Conservation (phyloP, 2,113 vertebrate species). For the Hylia prasina region DNA sequence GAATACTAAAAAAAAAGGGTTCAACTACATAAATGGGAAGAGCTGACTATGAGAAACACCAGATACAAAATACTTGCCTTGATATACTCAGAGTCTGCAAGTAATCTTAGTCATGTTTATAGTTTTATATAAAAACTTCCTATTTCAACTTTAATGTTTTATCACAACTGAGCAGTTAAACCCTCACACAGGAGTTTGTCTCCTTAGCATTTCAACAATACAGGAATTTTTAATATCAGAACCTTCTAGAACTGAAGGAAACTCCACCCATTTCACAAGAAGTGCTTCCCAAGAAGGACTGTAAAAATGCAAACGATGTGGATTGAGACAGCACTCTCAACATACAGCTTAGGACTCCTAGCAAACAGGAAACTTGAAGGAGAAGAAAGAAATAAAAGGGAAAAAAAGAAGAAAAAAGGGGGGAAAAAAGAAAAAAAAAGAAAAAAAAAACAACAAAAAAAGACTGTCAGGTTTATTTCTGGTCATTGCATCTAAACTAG, state of each 20-base stretch:
- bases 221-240: background rate
- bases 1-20: background rate
- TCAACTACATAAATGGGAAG: background rate
- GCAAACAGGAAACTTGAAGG: background rate
- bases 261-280: background rate
- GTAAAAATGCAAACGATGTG: background rate
- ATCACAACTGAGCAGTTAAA: background rate
- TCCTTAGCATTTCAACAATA: background rate
- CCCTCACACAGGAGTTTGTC: background rate
- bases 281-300: background rate
- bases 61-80: background rate
- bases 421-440: fast-evolving
- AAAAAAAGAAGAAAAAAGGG: fast-evolving
- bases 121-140: background rate
- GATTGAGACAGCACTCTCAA: background rate
- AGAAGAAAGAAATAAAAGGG: fast-evolving
- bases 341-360: background rate
- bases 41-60: background rate
- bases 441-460: too few relatives aligned
- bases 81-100: background rate
- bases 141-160: background rate
- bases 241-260: background rate
- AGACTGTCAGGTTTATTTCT: background rate
- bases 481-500: background rate
- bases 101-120: background rate